Evolutionary conservation across 1,140 invertebrate genomes (phyloP).

Genomic region (Tyrophagus putrescentiae): DNA sequence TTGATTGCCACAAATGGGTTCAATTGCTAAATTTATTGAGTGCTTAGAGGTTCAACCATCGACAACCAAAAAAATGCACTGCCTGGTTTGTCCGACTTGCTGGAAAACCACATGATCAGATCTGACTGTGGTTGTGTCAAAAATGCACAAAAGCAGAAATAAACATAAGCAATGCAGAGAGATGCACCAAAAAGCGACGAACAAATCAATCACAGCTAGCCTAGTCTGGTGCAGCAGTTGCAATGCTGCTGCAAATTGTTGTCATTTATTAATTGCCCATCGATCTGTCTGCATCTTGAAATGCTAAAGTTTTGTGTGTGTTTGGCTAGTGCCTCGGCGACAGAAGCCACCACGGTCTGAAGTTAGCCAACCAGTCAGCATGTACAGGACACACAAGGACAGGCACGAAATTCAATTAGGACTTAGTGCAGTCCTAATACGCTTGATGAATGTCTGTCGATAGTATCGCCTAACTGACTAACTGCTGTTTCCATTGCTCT

Average conservation of each 20-base stretch:
- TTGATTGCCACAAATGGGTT: constrained; percentile 5
- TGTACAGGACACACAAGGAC: background rate
- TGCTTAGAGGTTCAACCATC: background rate
- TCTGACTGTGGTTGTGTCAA: too few relatives aligned
- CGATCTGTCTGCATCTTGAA: too few relatives aligned
- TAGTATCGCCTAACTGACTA: background rate
- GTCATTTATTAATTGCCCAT: constrained; percentile 16
- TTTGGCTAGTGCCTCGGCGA: too few relatives aligned
- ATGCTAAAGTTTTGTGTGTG: too few relatives aligned
- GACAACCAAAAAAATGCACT: background rate
- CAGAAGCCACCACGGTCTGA: too few relatives aligned
- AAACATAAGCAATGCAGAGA: too few relatives aligned
- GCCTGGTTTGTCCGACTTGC: too few relatives aligned
- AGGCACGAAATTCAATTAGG: constrained; percentile 11
- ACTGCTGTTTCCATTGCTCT: too few relatives aligned
- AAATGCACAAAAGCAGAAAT: too few relatives aligned
- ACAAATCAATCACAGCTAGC: background rate
- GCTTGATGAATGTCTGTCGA: background rate
- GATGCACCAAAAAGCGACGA: too few relatives aligned
- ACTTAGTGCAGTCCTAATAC: background rate
- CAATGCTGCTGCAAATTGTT: background rate
- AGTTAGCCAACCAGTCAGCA: background rate
- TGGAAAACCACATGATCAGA: too few relatives aligned
- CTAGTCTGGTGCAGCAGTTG: too few relatives aligned
- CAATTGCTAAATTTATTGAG: constrained; percentile 4